Evolutionary conservation across 2,797 vertebrate species (phyloP).

Genomic region (Microctenopoma stevenorrisi): DNA sequence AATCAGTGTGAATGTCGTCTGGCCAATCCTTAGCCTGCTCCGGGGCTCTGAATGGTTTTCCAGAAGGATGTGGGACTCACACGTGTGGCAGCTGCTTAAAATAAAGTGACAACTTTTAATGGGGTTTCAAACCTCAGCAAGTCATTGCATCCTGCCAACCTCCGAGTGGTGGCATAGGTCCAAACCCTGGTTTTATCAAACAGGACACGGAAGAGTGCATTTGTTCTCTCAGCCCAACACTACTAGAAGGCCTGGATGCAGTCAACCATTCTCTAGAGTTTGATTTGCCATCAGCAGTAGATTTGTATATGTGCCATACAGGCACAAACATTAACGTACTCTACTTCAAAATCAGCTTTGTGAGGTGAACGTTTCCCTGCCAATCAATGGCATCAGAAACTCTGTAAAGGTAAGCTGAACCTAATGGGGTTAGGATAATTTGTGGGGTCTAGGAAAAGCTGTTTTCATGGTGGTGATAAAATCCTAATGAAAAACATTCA

Average conservation of each 20-base stretch:
- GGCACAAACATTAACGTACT: conserved; percentile 27
- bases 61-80: conserved; percentile 80
- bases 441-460: conserved; percentile 50
- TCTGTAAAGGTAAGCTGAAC: conserved; percentile 45
- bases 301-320: conserved; percentile 61
- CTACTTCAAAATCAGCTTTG: conserved; percentile 24
- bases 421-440: conserved; percentile 50
- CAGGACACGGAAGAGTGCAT: conserved; percentile 87
- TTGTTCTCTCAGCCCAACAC: conserved; percentile 86
- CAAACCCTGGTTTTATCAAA: conserved; percentile 85
- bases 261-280: conserved; percentile 83
- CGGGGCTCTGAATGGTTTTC: conserved; percentile 75
- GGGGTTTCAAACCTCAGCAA: conserved; percentile 82
- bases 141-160: conserved; percentile 80
- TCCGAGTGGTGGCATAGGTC: conserved; percentile 69
- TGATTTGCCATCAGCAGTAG: conserved; percentile 57
- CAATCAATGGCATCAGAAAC: conserved; percentile 53
- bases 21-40: conserved; percentile 57
- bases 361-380: conserved; percentile 43
- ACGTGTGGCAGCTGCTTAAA: conserved; percentile 81
- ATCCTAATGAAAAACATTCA: conserved; percentile 50
- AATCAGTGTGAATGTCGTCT: conserved; percentile 55
- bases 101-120: conserved; percentile 85
- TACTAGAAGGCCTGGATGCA: conserved; percentile 84
- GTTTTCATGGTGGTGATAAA: conserved; percentile 45